A percentile compares a stretch with the other conserved stretches of the same genome.
phyloP scores from a whole-genome alignment of 2,888 invertebrate genomes.

The Myopa tessellatipennis region DNA sequence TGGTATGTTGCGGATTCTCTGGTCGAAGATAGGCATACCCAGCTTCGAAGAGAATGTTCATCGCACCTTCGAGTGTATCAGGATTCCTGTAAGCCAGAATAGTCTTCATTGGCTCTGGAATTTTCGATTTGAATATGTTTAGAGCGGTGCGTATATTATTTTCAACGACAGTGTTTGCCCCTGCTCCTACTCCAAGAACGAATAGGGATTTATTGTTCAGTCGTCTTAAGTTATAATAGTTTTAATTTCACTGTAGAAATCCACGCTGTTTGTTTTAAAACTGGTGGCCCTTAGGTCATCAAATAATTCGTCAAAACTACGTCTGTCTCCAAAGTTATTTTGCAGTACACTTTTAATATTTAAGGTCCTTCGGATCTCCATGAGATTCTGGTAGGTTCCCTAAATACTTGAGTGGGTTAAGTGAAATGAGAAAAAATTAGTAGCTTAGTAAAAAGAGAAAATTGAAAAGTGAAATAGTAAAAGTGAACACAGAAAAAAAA shows the following conservation, averaged over 20 bases:
- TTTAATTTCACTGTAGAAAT: slow-evolving; percentile 15
- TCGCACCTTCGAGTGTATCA: background rate
- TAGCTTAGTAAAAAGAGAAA: no score
- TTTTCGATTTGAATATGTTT: background rate
- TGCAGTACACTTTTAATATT: background rate
- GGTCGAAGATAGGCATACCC: background rate
- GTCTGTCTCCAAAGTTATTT: slow-evolving; percentile 7
- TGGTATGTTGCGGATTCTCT: no score
- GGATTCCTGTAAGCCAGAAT: background rate
- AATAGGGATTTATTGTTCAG: background rate
- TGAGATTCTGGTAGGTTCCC: background rate
- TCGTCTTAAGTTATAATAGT: background rate
- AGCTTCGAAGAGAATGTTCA: background rate
- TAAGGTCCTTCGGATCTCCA: background rate
- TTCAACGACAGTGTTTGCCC: background rate
- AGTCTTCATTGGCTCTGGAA: background rate
- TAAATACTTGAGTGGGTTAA: slow-evolving; percentile 16
- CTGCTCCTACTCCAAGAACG: background rate
- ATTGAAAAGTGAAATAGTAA: no score
- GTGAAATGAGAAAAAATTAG: no score
- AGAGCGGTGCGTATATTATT: background rate
- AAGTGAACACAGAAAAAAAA: no score
- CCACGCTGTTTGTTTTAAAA: background rate
- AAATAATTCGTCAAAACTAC: background rate
- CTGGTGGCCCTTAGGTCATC: background rate